Percentiles rank a stretch among this genome's conserved stretches.
Evolutionary conservation across 2,113 vertebrate species (phyloP).

Genomic region (Gymnobelideus leadbeateri): DNA sequence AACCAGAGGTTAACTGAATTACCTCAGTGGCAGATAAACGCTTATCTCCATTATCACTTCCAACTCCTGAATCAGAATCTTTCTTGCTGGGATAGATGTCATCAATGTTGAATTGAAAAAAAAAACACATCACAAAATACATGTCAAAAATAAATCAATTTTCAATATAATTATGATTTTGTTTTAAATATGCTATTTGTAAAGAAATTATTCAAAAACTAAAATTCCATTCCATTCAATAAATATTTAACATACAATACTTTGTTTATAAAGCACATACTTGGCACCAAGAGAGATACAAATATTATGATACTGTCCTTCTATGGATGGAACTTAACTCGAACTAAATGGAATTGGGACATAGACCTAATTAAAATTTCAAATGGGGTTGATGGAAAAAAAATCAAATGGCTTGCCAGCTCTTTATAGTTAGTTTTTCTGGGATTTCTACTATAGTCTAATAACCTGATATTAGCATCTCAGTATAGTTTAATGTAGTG

Average conservation of each 20-base stretch:
- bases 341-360: slow-evolving; percentile 20
- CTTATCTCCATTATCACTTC: slow-evolving; percentile 97
- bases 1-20: slow-evolving; percentile 54
- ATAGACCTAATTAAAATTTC: slow-evolving; percentile 9
- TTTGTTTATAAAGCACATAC: not conserved
- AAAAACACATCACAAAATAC: slow-evolving; percentile 54
- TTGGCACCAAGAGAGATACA: not conserved
- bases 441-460: not conserved
- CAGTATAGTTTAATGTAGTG: not conserved
- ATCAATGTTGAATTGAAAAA: slow-evolving; percentile 85
- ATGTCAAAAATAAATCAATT: slow-evolving; percentile 16
- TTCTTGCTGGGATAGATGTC: slow-evolving; percentile 93
- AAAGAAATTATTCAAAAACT: not conserved
- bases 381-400: not conserved
- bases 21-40: slow-evolving; percentile 96
- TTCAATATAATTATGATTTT: slow-evolving; percentile 36
- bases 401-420: not conserved
- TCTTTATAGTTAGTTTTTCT: not conserved
- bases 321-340: not conserved
- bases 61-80: slow-evolving; percentile 96
- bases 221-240: not conserved
- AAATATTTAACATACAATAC: not conserved
- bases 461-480: not conserved
- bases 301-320: not conserved
- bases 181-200: not conserved